A percentile compares a stretch with the other conserved stretches of the same genome.
phyloP scores from a whole-genome alignment of 2,888 invertebrate genomes.

The Lasius platythorax region DNA sequence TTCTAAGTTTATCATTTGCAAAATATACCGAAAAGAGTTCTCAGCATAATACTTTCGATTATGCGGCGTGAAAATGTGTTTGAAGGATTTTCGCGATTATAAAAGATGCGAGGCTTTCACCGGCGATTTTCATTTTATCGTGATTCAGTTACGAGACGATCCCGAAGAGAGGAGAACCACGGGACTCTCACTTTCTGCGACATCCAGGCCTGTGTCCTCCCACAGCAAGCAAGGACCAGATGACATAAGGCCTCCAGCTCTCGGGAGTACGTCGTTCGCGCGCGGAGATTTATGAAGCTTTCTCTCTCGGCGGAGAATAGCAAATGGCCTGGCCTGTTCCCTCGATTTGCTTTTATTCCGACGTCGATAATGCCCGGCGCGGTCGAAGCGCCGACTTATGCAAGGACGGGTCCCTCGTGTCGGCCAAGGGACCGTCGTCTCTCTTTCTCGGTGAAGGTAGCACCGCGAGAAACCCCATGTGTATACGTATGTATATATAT shows the following conservation, averaged over 20 bases:
- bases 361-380: constrained; percentile 59
- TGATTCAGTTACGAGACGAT: constrained; percentile 21
- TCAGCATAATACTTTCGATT: constrained; percentile 19
- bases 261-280: constrained; percentile 62
- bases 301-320: constrained; percentile 73
- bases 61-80: constrained; percentile 59
- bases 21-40: neutral
- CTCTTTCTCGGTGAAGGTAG: constrained; percentile 9
- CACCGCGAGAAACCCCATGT: neutral
- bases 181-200: constrained; percentile 79
- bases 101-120: constrained; percentile 62
- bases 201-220: constrained; percentile 62
- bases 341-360: constrained; percentile 66
- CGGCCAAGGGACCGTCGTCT: constrained; percentile 36
- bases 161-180: constrained; percentile 43
- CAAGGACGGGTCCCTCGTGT: constrained; percentile 65
- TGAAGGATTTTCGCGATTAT: constrained; percentile 58
- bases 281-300: constrained; percentile 81
- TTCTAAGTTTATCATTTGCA: neutral
- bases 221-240: constrained; percentile 65
- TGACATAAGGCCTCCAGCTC: constrained; percentile 76
- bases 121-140: constrained; percentile 64
- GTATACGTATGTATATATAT: neutral
- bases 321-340: constrained; percentile 62
- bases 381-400: constrained; percentile 43